These are phyloP conservation scores for Dysdera silvatica DNA, from an alignment of 1,140 invertebrate genomes.

Conservation along the genomic window DNA sequence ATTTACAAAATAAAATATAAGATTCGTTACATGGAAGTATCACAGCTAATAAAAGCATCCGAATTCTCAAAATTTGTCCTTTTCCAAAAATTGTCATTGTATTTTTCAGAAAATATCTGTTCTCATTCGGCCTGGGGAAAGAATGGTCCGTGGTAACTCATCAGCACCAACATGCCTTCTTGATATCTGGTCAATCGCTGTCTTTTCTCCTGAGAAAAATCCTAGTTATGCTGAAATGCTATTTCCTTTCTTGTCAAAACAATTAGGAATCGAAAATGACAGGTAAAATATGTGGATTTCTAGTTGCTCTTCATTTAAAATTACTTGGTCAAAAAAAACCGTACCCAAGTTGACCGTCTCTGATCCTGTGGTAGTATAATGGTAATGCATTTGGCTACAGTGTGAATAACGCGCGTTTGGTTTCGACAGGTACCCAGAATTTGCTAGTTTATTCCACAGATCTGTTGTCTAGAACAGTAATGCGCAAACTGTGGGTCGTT, in stretches of 20 bases:
- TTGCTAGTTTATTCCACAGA: not conserved
- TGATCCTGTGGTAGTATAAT: not conserved
- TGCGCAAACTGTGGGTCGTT: too few species aligned
- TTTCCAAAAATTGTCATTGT: not conserved
- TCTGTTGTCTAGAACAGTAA: not conserved
- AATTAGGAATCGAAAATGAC: slow-evolving; percentile 17
- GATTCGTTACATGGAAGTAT: not conserved
- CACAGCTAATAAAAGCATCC: not conserved
- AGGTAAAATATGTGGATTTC: not conserved
- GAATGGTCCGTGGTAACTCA: slow-evolving; percentile 11
- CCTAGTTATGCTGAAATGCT: slow-evolving; percentile 13
- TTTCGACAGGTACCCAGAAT: not conserved
- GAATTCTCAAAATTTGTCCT: not conserved
- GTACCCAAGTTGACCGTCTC: not conserved
- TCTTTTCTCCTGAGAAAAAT: slow-evolving; percentile 24
- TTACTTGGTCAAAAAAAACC: not conserved
- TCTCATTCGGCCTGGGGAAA: slow-evolving; percentile 5
- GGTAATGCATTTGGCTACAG: not conserved
- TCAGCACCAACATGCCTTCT: slow-evolving; percentile 20
- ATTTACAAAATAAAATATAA: not conserved
- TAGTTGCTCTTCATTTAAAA: not conserved
- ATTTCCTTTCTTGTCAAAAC: slow-evolving; percentile 18
- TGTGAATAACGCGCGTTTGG: not conserved
- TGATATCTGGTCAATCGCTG: slow-evolving; percentile 26
- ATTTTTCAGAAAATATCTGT: slow-evolving; percentile 3